Conservation (phyloP, 1,140 invertebrate genomes). For the Nasonia giraulti region DNA sequence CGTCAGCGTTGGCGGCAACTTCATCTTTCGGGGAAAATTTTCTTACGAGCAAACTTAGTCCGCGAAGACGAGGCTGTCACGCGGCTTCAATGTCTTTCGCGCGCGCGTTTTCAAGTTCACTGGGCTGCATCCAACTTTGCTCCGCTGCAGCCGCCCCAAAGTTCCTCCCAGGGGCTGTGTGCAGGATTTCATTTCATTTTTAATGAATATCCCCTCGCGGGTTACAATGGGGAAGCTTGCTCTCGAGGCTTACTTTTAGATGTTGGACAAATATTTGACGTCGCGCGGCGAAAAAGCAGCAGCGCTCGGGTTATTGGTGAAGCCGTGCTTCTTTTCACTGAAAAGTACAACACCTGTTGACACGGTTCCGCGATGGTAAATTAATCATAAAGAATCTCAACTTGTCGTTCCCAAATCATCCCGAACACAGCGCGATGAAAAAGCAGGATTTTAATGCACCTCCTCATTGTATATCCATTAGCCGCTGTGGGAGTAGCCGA, state of each 20-base stretch:
- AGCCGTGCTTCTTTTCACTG: too few relatives aligned
- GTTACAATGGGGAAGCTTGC: slow-evolving; percentile 3
- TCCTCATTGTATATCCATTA: neutral
- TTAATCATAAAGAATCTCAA: too few relatives aligned
- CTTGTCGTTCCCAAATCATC: too few relatives aligned
- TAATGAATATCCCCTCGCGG: slow-evolving; percentile 1
- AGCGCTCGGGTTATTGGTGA: too few relatives aligned
- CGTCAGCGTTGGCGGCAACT: slow-evolving; percentile 9
- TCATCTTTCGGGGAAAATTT: slow-evolving; percentile 41
- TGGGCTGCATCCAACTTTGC: slow-evolving; percentile 16
- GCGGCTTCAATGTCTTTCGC: slow-evolving; percentile 6
- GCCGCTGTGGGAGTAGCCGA: neutral
- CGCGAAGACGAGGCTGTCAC: neutral
- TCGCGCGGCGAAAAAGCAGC: too few relatives aligned
- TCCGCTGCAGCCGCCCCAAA: neutral
- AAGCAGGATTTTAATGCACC: too few relatives aligned
- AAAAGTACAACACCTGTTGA: too few relatives aligned
- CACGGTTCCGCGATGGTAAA: too few relatives aligned
- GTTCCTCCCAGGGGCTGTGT: neutral
- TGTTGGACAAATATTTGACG: neutral
- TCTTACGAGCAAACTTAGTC: slow-evolving; percentile 35
- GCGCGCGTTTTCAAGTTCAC: slow-evolving; percentile 38
- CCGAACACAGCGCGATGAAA: too few relatives aligned
- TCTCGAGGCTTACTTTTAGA: neutral
- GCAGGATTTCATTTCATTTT: slow-evolving; percentile 19